Evolutionary conservation across 2,113 vertebrate genomes (phyloP), one percentile per base, ranked within the genome.

Genomic region (Leiothrix lutea): DNA sequence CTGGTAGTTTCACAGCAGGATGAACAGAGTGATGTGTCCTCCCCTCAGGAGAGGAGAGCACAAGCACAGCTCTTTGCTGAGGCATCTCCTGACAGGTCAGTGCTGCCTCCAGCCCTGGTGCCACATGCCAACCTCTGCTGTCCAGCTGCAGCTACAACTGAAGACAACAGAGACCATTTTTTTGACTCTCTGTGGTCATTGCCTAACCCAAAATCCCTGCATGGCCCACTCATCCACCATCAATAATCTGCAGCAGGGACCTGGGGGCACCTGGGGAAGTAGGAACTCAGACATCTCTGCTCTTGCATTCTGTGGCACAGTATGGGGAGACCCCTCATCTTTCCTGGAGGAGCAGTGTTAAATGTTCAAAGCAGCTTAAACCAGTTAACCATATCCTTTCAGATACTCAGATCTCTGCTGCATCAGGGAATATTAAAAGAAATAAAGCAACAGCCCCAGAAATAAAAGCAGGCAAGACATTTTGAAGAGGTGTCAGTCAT

Each of bases 131-230:
- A 6, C 33, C 29, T 58, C 61, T 72, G 91, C 67, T 73, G 57
- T 33, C 31, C 42, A 80, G 65, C 82, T 78, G 65, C 83, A 92
- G 80, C 58, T 64, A 47, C 88, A 92, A 24, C 87, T 96, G 89
- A 81, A 92, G 97, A 90, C 60, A 89, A 53, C 75, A 97, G 92
- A 92, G 77, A 82, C 80, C 57, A 69, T 58, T 44, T 88, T 88
- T 94, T 54, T 77, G 7, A 92, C 78, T 94, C 92, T 95, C 62
- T 54, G 31, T 62, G 70, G 73, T 77, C 58, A 74, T 62, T 78
- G 69, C 90, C 85, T 72, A 61, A 62, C 42, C 53, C 80, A 48
- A 86, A 89, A 83, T 87, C 83, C 83, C 78, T 92, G 90, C 77
- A 60, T 47, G 70, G 86, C 65, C 65, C 78, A 24, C 78, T 83